Conservation (phyloP, 2,888 invertebrate genomes). For the Cephus pygmeus region DNA sequence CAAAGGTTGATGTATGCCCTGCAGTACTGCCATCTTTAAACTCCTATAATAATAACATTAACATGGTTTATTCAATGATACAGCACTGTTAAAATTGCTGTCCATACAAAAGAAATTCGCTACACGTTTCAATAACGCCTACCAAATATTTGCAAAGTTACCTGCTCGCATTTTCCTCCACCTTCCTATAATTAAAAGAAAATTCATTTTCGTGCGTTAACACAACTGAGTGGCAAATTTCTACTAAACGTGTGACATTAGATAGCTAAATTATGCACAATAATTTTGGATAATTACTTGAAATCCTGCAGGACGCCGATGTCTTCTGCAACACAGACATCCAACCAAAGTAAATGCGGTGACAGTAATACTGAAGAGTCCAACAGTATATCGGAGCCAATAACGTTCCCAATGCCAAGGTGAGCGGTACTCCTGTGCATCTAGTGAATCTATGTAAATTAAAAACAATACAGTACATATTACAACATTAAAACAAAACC, state of each 20-base stretch:
- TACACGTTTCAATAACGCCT: background rate
- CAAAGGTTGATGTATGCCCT: conserved; percentile 49
- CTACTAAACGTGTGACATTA: background rate
- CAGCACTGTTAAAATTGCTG: background rate
- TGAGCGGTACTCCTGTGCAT: background rate
- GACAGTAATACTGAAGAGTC: conserved; percentile 49
- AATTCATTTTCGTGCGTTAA: conserved; percentile 34
- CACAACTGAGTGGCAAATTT: background rate
- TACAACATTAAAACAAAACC: background rate
- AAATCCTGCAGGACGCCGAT: conserved; percentile 59
- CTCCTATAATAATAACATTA: conserved; percentile 49
- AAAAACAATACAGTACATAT: background rate
- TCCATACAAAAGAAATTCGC: background rate
- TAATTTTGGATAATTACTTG: conserved; percentile 44
- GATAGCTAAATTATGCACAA: background rate
- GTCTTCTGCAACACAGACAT: conserved; percentile 59
- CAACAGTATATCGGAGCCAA: conserved; percentile 52
- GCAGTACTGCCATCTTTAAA: conserved; percentile 58
- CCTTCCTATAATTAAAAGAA: conserved; percentile 56
- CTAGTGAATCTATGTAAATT: background rate
- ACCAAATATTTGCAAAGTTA: conserved; percentile 37
- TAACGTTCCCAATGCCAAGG: conserved; percentile 50
- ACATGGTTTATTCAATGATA: background rate
- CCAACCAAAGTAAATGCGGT: conserved; percentile 57
- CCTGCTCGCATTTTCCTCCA: conserved; percentile 53